Evolutionary conservation across 2,888 invertebrate genomes (phyloP).

Genomic region (Drosophila koepferae): DNA sequence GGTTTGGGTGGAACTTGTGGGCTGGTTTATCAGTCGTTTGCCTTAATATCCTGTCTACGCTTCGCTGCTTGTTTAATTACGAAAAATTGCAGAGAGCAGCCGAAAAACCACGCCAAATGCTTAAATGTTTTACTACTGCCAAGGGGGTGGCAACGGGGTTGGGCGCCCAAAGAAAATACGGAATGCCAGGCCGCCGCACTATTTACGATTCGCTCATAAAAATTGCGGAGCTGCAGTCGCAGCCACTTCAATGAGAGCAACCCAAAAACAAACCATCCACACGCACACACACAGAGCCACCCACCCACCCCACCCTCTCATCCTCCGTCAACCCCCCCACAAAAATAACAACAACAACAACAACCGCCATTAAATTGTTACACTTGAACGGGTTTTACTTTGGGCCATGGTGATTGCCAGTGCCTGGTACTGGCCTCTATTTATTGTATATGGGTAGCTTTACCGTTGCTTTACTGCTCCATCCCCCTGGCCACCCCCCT

Average conservation of each 20-base stretch:
- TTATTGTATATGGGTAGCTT: conserved; percentile 24
- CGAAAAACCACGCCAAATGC: conserved; percentile 51
- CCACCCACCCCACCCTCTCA: neutral
- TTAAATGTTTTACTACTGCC: conserved; percentile 53
- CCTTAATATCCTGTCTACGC: conserved; percentile 78
- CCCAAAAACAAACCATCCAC: conserved; percentile 17
- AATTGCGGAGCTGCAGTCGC: conserved; percentile 55
- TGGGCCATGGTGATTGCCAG: conserved; percentile 66
- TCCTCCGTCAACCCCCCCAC: conserved; percentile 10
- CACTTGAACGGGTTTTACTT: conserved; percentile 81
- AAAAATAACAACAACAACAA: conserved; percentile 58
- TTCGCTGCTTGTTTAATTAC: conserved; percentile 78
- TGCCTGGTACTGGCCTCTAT: conserved; percentile 51
- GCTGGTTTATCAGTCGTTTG: conserved; percentile 73
- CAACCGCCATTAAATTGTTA: conserved; percentile 81
- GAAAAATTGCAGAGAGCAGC: conserved; percentile 61
- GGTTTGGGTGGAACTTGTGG: neutral
- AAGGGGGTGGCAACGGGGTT: neutral
- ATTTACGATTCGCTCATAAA: conserved; percentile 70
- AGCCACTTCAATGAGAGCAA: conserved; percentile 52
- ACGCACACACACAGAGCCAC: conserved; percentile 1
- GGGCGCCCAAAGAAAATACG: conserved; percentile 27
- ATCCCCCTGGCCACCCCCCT: too few species aligned
- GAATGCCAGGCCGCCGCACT: conserved; percentile 41
- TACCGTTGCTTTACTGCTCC: conserved; percentile 11